Conservation (phyloP, 2,113 vertebrate genomes). For the Zosterops borbonicus region DNA sequence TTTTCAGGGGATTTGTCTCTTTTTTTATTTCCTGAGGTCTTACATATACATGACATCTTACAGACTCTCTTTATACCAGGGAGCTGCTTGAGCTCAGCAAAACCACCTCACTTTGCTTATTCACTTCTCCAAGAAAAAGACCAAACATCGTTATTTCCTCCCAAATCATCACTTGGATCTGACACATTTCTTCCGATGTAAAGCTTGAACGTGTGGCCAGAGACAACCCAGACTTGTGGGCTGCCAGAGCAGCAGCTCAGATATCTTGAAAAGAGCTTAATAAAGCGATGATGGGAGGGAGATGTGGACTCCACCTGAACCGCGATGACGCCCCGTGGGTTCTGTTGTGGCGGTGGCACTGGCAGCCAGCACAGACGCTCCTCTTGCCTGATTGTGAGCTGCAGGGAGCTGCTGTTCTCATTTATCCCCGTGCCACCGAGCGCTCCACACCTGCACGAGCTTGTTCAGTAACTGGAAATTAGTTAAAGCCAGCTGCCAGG, state of each 20-base stretch:
- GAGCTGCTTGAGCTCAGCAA: neutral
- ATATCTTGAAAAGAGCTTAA: neutral
- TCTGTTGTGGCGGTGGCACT: slow-evolving; percentile 44
- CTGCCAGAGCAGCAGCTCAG: neutral
- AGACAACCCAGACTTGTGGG: neutral
- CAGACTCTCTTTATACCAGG: neutral
- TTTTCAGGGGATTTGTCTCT: too few species aligned
- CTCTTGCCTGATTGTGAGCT: slow-evolving; percentile 32
- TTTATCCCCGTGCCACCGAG: neutral
- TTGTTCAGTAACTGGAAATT: neutral
- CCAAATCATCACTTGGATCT: neutral
- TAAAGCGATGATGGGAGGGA: neutral
- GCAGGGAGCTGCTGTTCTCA: slow-evolving; percentile 43
- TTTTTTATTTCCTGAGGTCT: too few species aligned
- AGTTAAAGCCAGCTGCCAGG: slow-evolving; percentile 21
- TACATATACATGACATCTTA: too few species aligned
- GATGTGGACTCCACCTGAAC: neutral
- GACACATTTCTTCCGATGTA: neutral
- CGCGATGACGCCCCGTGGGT: neutral
- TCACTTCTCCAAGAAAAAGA: neutral
- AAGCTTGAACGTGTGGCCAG: neutral
- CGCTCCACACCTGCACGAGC: neutral
- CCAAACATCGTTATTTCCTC: neutral
- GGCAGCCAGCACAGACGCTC: neutral
- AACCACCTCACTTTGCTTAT: rapidly evolving